These are phyloP conservation scores for Dione vanillae DNA, from an alignment of 2,888 invertebrate species.

Conservation along the genomic window DNA sequence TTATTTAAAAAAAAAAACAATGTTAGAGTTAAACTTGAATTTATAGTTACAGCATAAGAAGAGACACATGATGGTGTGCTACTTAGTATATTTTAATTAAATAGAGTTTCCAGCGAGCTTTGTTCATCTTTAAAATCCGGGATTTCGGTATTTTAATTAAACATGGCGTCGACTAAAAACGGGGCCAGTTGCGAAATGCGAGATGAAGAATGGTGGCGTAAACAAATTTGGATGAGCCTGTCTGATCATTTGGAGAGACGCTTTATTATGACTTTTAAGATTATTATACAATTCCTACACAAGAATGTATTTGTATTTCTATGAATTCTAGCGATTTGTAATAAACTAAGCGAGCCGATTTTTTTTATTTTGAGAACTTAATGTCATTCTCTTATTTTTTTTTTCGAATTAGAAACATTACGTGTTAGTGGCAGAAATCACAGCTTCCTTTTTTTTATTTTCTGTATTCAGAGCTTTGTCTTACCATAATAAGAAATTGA, in stretches of 20 bases:
- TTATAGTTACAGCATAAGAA: not conserved
- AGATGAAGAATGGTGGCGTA: slow-evolving; percentile 32
- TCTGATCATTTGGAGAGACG: slow-evolving; percentile 35
- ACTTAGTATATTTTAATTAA: not conserved
- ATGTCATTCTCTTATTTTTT: no score
- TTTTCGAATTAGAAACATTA: no score
- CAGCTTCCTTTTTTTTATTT: no score
- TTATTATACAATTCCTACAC: not conserved
- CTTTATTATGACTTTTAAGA: slow-evolving; percentile 21
- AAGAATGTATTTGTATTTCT: slow-evolving; percentile 4
- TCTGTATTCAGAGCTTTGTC: no score
- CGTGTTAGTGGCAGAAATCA: no score
- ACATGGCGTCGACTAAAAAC: slow-evolving; percentile 53
- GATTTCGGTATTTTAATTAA: slow-evolving; percentile 54
- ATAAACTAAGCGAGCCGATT: no score
- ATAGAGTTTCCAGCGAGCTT: slow-evolving; percentile 28
- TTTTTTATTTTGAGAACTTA: no score
- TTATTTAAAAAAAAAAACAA: no score
- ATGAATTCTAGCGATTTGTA: no score
- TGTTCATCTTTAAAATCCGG: slow-evolving; percentile 39
- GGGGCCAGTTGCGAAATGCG: slow-evolving; percentile 43
- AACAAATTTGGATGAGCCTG: slow-evolving; percentile 38
- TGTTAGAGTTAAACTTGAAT: no score
- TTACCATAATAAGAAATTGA: no score
- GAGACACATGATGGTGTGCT: not conserved